A percentile compares a stretch with the other conserved stretches of the same genome.
Evolutionary conservation across 2,888 invertebrate species (phyloP).

Genomic region (Trachelus iudaicus): DNA sequence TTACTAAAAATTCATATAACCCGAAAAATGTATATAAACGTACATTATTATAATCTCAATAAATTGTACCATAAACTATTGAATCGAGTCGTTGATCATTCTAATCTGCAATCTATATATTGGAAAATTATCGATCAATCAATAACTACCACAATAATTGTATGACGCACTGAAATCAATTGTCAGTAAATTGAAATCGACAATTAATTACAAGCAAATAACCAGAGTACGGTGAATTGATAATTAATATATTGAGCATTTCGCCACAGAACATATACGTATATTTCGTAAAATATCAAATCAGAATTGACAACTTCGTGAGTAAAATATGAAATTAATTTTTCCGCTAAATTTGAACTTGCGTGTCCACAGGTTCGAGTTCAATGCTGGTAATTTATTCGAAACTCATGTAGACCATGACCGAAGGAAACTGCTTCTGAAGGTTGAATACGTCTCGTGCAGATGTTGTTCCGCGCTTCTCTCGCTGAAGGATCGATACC

Average conservation of each 20-base stretch:
- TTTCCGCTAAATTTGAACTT: not conserved
- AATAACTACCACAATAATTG: not conserved
- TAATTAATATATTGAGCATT: not conserved
- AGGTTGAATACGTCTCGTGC: not conserved
- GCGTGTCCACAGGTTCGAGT: not conserved
- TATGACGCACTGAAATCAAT: not conserved
- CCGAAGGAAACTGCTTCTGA: not conserved
- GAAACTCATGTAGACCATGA: not conserved
- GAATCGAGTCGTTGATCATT: not conserved
- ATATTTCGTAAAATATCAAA: not conserved
- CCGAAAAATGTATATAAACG: too few species aligned
- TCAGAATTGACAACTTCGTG: not conserved
- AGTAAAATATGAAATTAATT: not conserved
- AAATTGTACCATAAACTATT: not conserved
- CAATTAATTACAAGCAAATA: not conserved
- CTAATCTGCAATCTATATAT: not conserved
- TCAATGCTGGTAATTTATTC: not conserved
- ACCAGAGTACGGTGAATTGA: not conserved
- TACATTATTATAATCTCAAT: not conserved
- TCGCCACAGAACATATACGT: not conserved
- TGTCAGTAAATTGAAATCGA: not conserved
- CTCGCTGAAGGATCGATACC: not conserved
- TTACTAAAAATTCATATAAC: too few species aligned
- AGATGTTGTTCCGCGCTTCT: not conserved
- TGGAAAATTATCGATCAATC: not conserved